Percentiles rank a stretch among this genome's conserved stretches.
Evolutionary conservation across 2,113 vertebrate genomes (phyloP).

Genomic region (Oncorhynchus mykiss): DNA sequence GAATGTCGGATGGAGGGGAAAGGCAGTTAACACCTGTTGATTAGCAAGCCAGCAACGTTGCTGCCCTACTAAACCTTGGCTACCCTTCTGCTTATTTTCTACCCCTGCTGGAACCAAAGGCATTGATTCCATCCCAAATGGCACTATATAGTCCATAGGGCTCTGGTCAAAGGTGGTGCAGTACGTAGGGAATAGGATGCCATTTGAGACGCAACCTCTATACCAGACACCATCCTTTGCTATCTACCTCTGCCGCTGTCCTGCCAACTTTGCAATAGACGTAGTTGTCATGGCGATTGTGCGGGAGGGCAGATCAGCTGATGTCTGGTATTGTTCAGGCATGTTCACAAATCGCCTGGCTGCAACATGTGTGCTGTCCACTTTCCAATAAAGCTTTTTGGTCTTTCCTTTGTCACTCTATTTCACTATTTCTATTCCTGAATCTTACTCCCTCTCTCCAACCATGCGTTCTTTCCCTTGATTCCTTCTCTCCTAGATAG

Average conservation of each 20-base stretch:
- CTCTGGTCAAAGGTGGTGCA: too few relatives aligned
- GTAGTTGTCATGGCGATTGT: slow-evolving; percentile 87
- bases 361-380: slow-evolving; percentile 18
- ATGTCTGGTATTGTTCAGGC: slow-evolving; percentile 74
- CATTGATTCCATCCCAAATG: background rate
- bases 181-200: background rate
- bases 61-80: slow-evolving; percentile 30
- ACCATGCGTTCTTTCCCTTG: background rate
- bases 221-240: slow-evolving; percentile 15
- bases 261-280: slow-evolving; percentile 80
- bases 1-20: slow-evolving; percentile 55
- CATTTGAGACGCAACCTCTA: background rate
- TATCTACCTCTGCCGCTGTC: slow-evolving; percentile 58
- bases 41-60: slow-evolving; percentile 46
- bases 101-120: slow-evolving; percentile 21
- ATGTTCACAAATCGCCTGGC: slow-evolving; percentile 45
- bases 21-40: slow-evolving; percentile 37
- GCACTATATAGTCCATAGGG: too few relatives aligned
- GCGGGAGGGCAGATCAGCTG: slow-evolving; percentile 83
- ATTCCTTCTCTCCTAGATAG: background rate
- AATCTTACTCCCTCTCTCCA: background rate
- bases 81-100: slow-evolving; percentile 48
- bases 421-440: background rate
- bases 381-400: too few relatives aligned
- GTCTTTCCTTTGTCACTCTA: background rate